These are phyloP conservation scores for Ginglymostoma cirratum DNA, from an alignment of 2,113 vertebrate species.

Conservation along the genomic window DNA sequence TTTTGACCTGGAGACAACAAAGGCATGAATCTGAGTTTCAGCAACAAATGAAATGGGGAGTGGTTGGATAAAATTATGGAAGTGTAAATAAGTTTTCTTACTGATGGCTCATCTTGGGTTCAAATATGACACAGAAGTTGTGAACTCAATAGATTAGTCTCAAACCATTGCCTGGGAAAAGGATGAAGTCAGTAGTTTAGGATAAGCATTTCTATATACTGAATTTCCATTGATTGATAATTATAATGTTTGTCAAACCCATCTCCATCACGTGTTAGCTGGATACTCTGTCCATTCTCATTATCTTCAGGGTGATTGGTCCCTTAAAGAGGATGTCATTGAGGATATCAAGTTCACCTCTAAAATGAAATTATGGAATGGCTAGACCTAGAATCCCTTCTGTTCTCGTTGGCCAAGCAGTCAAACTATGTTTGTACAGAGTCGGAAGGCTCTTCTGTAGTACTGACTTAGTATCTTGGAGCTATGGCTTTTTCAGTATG, in stretches of 20 bases:
- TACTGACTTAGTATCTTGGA: not conserved
- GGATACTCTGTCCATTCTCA: not conserved
- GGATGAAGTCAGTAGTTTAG: not conserved
- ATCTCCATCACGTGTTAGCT: not conserved
- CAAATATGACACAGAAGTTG: not conserved
- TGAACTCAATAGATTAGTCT: not conserved
- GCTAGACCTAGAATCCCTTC: not conserved
- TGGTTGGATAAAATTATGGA: not conserved
- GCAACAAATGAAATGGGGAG: not conserved
- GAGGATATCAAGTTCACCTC: not conserved
- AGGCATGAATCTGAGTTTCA: not conserved
- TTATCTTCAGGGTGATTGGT: not conserved
- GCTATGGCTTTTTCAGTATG: not conserved
- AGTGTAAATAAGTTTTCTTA: not conserved
- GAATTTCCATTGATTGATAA: not conserved
- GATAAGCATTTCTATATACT: not conserved
- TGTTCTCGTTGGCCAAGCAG: not conserved
- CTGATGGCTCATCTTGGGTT: not conserved
- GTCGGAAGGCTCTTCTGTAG: not conserved
- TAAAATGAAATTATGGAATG: not conserved
- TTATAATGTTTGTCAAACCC: not conserved
- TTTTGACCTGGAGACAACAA: not conserved
- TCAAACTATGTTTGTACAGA: not conserved
- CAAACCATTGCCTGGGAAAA: not conserved
- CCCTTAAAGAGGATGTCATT: not conserved